Percentiles rank a stretch among this genome's conserved stretches.
Conservation (phyloP, 2,113 vertebrate species). For the Mastomys natalensis region DNA sequence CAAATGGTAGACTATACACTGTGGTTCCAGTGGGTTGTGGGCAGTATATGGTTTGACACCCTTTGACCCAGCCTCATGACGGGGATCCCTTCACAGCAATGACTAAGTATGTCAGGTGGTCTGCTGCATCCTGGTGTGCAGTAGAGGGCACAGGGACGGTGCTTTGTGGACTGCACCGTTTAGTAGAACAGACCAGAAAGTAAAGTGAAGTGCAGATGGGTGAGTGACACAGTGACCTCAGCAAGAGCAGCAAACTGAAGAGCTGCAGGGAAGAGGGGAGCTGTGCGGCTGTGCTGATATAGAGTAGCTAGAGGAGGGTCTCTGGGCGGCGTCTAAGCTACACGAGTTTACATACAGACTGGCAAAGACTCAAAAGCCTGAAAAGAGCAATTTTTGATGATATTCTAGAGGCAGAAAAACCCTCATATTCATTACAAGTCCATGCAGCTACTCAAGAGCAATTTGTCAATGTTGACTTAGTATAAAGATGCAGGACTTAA, state of each 20-base stretch:
- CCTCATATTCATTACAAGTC: not conserved
- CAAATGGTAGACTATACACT: not conserved
- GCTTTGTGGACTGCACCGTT: not conserved
- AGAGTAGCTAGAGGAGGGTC: not conserved
- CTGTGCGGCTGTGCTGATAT: not conserved
- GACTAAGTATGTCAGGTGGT: not conserved
- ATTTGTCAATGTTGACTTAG: not conserved
- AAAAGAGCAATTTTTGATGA: not conserved
- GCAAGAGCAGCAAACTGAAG: not conserved
- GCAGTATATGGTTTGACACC: not conserved
- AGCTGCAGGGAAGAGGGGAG: not conserved
- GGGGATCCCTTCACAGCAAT: not conserved
- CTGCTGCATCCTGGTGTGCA: fast-evolving
- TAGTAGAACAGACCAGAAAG: not conserved
- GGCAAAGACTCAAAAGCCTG: not conserved
- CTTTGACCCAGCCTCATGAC: not conserved
- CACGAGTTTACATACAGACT: not conserved
- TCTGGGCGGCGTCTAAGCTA: not conserved
- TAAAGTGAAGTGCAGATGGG: conserved; percentile 22
- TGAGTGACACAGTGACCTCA: not conserved
- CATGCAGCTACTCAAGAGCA: not conserved
- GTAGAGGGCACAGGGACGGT: not conserved
- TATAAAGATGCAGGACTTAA: not conserved
- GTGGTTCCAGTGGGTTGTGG: not conserved
- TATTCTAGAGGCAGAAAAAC: not conserved